These are phyloP conservation scores for Phocides pigmalion DNA, from an alignment of 1,140 invertebrate species.

Conservation along the genomic window DNA sequence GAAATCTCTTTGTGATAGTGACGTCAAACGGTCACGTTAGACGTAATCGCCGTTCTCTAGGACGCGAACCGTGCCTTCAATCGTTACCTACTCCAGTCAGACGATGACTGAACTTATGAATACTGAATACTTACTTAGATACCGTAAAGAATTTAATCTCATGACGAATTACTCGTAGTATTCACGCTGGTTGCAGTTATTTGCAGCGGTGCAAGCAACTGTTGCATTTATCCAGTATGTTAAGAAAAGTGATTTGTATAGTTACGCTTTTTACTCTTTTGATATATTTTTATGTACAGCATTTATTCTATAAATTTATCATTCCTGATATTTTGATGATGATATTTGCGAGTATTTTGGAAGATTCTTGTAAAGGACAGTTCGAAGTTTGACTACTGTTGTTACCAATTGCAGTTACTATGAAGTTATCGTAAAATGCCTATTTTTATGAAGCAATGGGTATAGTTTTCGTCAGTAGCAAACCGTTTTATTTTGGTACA, in stretches of 20 bases:
- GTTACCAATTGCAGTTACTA: constrained; percentile 80
- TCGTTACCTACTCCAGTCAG: constrained; percentile 54
- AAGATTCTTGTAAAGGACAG: constrained; percentile 51
- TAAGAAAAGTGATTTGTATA: constrained; percentile 76
- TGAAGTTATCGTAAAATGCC: constrained; percentile 21
- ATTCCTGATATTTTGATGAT: constrained; percentile 60
- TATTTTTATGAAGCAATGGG: constrained; percentile 15
- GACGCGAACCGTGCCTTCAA: constrained; percentile 44
- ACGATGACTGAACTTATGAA: constrained; percentile 18
- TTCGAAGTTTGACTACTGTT: constrained; percentile 57
- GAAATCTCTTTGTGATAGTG: constrained; percentile 78
- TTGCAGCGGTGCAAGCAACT: constrained; percentile 62
- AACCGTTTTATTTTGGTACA: constrained; percentile 1
- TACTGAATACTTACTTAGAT: constrained; percentile 38
- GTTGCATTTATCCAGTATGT: constrained; percentile 77
- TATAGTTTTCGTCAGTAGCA: not conserved
- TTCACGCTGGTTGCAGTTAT: constrained; percentile 56
- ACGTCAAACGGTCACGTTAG: constrained; percentile 71
- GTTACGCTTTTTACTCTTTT: constrained; percentile 71
- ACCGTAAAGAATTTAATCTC: constrained; percentile 52
- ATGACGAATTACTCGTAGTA: constrained; percentile 65
- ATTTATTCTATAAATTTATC: constrained; percentile 73
- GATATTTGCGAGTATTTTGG: constrained; percentile 48
- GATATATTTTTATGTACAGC: constrained; percentile 73
- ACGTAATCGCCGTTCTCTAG: constrained; percentile 57